Percentiles rank a stretch among this genome's conserved stretches.
These are phyloP conservation scores for Acanthosepion esculentum DNA, from an alignment of 2,888 invertebrate genomes.

Conservation along the genomic window DNA sequence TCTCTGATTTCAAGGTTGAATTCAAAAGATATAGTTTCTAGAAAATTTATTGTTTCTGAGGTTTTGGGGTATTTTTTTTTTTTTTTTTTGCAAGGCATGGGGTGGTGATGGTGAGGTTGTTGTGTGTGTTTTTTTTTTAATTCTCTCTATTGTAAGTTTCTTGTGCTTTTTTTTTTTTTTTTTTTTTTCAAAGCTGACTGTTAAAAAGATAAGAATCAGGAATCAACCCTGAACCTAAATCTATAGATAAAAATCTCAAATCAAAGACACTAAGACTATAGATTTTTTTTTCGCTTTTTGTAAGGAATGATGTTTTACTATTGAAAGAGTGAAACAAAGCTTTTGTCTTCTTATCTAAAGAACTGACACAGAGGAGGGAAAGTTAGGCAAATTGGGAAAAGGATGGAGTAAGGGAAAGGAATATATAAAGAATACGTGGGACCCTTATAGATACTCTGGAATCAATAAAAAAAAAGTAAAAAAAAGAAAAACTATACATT, in stretches of 20 bases:
- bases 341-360: background rate
- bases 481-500: no score
- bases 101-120: no score
- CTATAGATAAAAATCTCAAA: background rate
- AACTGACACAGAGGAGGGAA: background rate
- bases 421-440: no score
- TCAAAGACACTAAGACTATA: background rate
- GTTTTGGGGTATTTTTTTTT: background rate
- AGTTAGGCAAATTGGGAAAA: background rate
- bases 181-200: background rate
- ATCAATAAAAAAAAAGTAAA: no score
- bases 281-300: background rate
- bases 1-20: background rate
- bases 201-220: background rate
- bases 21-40: no score
- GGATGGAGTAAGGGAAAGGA: background rate
- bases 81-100: background rate
- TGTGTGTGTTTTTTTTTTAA: no score
- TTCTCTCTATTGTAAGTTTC: background rate
- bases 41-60: background rate
- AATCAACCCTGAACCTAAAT: background rate
- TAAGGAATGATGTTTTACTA: background rate
- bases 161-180: background rate
- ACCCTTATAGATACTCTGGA: no score
- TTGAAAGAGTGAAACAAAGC: background rate